Percentiles rank a stretch among this genome's conserved stretches.
Evolutionary conservation across 2,113 vertebrate genomes (phyloP).

Genomic region (Riparia riparia): DNA sequence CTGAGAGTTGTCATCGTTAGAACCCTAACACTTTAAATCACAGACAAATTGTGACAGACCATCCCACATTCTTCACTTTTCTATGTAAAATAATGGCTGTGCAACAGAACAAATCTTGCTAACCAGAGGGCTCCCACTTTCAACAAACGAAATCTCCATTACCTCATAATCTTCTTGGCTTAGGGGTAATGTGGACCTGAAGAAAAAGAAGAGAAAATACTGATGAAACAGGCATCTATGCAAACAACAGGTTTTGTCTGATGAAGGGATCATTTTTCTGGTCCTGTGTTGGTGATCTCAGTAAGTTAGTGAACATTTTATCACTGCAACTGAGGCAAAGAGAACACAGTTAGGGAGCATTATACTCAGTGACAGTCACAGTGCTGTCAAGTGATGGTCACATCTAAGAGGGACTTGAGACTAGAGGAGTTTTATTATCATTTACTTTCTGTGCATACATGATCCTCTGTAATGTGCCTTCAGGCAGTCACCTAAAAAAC

Average conservation of each 20-base stretch:
- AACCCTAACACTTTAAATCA: neutral
- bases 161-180: conserved; percentile 90
- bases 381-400: neutral
- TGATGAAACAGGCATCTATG: neutral
- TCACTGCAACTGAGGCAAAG: neutral
- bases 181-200: conserved; percentile 89
- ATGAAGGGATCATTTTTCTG: neutral
- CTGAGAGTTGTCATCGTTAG: neutral
- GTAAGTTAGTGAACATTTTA: neutral
- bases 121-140: neutral
- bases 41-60: neutral
- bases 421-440: neutral
- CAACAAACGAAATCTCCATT: conserved; percentile 38
- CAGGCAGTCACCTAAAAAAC: neutral
- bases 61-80: neutral
- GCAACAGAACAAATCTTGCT: neutral
- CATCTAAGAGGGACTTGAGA: neutral
- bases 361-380: neutral
- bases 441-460: neutral
- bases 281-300: neutral
- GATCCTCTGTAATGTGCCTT: neutral
- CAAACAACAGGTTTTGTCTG: neutral
- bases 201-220: conserved; percentile 32
- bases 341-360: neutral
- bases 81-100: neutral